These are phyloP conservation scores for Sapajus apella DNA, from an alignment of 2,113 vertebrate genomes.

Conservation along the genomic window DNA sequence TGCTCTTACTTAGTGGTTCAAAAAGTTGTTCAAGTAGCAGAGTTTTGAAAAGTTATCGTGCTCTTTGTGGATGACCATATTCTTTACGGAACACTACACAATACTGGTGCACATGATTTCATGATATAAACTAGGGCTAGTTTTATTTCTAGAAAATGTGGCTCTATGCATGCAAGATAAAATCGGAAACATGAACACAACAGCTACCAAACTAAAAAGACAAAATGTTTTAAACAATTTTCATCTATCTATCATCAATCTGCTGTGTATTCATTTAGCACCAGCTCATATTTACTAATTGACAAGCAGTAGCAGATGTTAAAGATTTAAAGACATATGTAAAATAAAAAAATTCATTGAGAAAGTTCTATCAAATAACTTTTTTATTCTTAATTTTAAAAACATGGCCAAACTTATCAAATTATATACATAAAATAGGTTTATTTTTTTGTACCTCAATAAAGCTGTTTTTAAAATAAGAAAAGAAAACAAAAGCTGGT, in stretches of 20 bases:
- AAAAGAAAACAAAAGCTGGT: neutral
- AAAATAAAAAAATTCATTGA: neutral
- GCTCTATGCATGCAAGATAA: neutral
- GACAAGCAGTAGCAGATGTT: neutral
- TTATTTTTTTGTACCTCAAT: neutral
- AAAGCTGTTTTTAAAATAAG: neutral
- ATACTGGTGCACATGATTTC: neutral
- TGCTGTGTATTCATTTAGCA: neutral
- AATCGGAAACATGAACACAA: neutral
- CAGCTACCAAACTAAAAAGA: neutral
- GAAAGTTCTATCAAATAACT: neutral
- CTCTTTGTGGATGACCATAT: neutral
- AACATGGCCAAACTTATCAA: neutral
- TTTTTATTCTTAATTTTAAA: neutral
- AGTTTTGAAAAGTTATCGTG: neutral
- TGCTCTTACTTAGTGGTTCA: conserved; percentile 42
- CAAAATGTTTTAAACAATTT: neutral
- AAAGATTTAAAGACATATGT: neutral
- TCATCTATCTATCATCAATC: neutral
- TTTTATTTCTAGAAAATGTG: neutral
- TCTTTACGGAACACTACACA: neutral
- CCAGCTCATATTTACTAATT: neutral
- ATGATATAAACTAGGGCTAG: neutral
- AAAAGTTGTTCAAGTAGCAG: conserved; percentile 33
- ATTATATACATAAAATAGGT: neutral